Base-by-base conservation (phyloP, 1,140 invertebrate species). In the Rhizoglyphus robini region DNA sequence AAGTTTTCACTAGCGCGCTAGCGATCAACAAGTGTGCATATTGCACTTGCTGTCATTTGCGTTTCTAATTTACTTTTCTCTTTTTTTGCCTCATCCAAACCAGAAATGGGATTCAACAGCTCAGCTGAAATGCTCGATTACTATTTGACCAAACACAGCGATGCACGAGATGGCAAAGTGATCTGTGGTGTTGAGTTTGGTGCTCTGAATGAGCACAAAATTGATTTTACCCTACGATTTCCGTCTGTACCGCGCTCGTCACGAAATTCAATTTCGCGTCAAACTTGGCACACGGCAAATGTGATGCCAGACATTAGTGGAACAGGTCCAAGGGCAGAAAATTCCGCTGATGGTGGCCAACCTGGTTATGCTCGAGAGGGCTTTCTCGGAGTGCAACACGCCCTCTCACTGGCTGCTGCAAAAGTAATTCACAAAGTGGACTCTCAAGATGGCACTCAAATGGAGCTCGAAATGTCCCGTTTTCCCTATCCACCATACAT, bases 91-190 rank as follows among this genome's bases (percentile, higher is more conserved):
- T n/a, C n/a, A n/a, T n/a, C n/a, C n/a, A n/a, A n/a, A n/a, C n/a
- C 48, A 51, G 48, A 11, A n/a, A 18, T 2, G 2, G 27, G 11
- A 27, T 79, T 78, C 68, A 20, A 58, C 5, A 72, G 67, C 57
- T 78, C 78, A 70, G 70, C 73, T 29, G 71, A 73, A n/a, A 72
- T 80, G 71, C 70, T 76, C 18, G 69, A 72, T 8, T 73, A 72
- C 63, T 68, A 78, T 20, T 70, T 72, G 18, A 73, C 74, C 63
- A 60, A 20, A 1, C 4, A 60, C 2, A 3, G 36, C 3, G 11
- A 15, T 60, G 30, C n/a, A 69, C 72, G 25, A 32, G 30, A 41
- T 34, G 71, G 75, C 60, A 70, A 72, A 54, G 29, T 63, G 23
- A 8, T 49, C 4, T 63, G 61, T 63, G 61, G 61, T 29, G n/a